phyloP scores from a whole-genome alignment of 2,888 invertebrate genomes.

The Automeris io region DNA sequence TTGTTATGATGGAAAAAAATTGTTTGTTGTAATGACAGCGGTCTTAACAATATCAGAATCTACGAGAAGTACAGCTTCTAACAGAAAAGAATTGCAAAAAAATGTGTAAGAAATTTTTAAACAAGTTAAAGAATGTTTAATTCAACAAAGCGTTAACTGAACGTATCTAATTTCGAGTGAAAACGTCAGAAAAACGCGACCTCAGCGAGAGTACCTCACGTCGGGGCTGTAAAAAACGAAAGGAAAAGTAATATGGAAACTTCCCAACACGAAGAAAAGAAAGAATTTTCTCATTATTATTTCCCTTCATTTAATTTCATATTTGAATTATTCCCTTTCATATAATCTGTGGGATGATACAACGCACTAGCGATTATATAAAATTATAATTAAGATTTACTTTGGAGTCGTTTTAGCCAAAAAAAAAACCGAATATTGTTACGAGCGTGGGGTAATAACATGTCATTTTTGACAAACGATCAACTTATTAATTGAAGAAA shows the following conservation, averaged over 20 bases:
- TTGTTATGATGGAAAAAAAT: no score
- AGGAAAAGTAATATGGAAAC: slow-evolving; percentile 1
- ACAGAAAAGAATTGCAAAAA: no score
- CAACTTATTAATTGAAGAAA: no score
- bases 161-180: not conserved
- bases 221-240: slow-evolving; percentile 5
- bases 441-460: no score
- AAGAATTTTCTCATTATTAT: slow-evolving; percentile 8
- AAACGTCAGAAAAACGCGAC: not conserved
- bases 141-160: not conserved
- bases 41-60: no score
- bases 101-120: no score
- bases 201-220: slow-evolving; percentile 1
- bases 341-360: not conserved
- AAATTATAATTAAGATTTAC: not conserved
- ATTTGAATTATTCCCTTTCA: not conserved
- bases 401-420: not conserved
- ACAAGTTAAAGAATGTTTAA: not conserved
- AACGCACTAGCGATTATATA: not conserved
- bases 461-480: no score
- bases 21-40: no score
- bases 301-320: slow-evolving; percentile 6
- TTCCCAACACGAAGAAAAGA: not conserved
- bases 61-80: no score
- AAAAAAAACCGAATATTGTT: not conserved